A percentile compares a stretch with the other conserved stretches of the same genome.
Conservation (phyloP, 1,140 invertebrate species). For the Diorhabda sublineata region DNA sequence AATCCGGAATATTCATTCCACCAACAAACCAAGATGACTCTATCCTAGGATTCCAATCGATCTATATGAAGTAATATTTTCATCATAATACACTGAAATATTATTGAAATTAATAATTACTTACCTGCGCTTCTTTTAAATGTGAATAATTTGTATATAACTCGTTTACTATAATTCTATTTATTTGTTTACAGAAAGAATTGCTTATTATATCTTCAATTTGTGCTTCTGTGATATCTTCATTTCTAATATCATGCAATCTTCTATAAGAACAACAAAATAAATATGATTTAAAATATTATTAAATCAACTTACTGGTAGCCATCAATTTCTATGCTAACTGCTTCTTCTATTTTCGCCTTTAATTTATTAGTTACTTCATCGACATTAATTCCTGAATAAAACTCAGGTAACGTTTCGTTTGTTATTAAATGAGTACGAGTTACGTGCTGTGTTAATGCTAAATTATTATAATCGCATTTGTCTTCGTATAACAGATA, state of each 20-base stretch:
- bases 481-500: conserved; percentile 57
- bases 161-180: conserved; percentile 59
- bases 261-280: conserved; percentile 22
- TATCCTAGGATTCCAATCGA: conserved; percentile 68
- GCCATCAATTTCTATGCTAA: conserved; percentile 55
- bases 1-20: conserved; percentile 57
- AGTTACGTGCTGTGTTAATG: conserved; percentile 66
- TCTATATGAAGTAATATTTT: conserved; percentile 39
- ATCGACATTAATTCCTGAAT: conserved; percentile 50
- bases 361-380: conserved; percentile 49
- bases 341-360: conserved; percentile 55
- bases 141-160: conserved; percentile 56
- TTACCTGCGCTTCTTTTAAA: conserved; percentile 59
- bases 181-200: conserved; percentile 61
- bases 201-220: conserved; percentile 49
- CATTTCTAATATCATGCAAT: conserved; percentile 28
- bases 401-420: conserved; percentile 53
- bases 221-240: conserved; percentile 32
- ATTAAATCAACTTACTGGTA: conserved; percentile 40
- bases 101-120: background rate
- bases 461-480: conserved; percentile 64
- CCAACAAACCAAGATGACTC: conserved; percentile 79
- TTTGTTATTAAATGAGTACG: conserved; percentile 60
- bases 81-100: background rate
- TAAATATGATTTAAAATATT: background rate